A percentile compares a stretch with the other conserved stretches of the same genome.
These are phyloP conservation scores for Tetragonula carbonaria DNA, from an alignment of 2,888 invertebrate genomes.

Conservation along the genomic window DNA sequence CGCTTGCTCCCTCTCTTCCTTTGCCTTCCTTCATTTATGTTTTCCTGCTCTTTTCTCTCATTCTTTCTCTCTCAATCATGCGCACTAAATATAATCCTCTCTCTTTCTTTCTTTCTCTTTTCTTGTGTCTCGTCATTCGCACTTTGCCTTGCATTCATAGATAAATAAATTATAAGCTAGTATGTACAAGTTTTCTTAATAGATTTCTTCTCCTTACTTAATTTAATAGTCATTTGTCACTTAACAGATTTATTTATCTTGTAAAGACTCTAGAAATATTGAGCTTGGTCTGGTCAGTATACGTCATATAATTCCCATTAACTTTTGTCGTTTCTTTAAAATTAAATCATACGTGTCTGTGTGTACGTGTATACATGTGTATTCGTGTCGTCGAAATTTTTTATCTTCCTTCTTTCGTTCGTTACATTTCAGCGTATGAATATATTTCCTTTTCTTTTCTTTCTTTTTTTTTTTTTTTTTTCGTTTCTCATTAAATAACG, in stretches of 20 bases:
- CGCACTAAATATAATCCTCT: slow-evolving; percentile 34
- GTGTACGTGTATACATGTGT: slow-evolving; percentile 22
- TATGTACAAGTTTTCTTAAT: slow-evolving; percentile 79
- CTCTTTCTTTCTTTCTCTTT: slow-evolving; percentile 17
- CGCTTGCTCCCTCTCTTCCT: slow-evolving; percentile 19
- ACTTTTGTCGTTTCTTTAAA: slow-evolving; percentile 46
- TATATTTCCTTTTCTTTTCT: slow-evolving; percentile 27
- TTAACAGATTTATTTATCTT: slow-evolving; percentile 79
- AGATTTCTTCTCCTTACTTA: slow-evolving; percentile 69
- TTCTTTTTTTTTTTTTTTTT: slow-evolving; percentile 6
- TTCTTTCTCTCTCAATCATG: slow-evolving; percentile 31
- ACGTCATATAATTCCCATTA: slow-evolving; percentile 76
- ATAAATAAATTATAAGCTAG: slow-evolving; percentile 80
- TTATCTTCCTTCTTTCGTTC: background rate
- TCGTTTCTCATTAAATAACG: slow-evolving; percentile 54
- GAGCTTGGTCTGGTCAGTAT: slow-evolving; percentile 84
- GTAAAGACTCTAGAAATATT: slow-evolving; percentile 84
- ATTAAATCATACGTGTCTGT: slow-evolving; percentile 60
- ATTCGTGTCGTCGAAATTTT: slow-evolving; percentile 47
- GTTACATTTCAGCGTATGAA: slow-evolving; percentile 41
- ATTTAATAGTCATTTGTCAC: slow-evolving; percentile 76
- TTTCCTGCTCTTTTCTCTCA: slow-evolving; percentile 14
- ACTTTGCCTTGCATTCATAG: slow-evolving; percentile 73
- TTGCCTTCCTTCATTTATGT: slow-evolving; percentile 25
- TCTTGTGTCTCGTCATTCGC: slow-evolving; percentile 34